Evolutionary conservation across 2,113 vertebrate genomes (phyloP).

Genomic region (Martes martes): DNA sequence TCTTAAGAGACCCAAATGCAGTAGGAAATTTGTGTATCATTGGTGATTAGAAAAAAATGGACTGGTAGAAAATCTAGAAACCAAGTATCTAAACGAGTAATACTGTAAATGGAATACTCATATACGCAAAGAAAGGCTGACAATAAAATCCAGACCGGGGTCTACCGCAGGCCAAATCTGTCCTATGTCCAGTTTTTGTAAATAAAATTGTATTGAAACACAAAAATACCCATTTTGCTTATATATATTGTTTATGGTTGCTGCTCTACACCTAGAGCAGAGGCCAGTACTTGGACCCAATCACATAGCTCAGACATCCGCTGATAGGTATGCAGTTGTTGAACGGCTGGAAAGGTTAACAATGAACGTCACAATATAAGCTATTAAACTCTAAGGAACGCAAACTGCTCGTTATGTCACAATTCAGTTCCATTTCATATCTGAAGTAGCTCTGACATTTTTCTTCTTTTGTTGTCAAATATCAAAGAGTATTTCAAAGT

Average conservation of each 20-base stretch:
- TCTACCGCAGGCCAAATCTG: neutral
- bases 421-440: neutral
- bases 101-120: conserved; percentile 66
- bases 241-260: neutral
- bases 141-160: conserved; percentile 25
- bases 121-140: conserved; percentile 20
- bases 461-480: neutral
- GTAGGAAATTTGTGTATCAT: conserved; percentile 41
- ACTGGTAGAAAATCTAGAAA: conserved; percentile 43
- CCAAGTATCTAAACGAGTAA: conserved; percentile 35
- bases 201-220: neutral
- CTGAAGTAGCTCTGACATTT: neutral
- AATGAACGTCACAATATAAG: neutral
- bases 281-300: neutral
- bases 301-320: neutral
- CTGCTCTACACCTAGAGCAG: neutral
- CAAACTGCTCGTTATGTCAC: neutral
- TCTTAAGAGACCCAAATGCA: neutral
- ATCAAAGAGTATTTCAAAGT: neutral
- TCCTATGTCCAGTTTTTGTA: neutral
- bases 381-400: neutral
- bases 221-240: neutral
- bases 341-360: neutral
- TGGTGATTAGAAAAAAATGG: neutral
- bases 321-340: neutral